A percentile compares a stretch with the other conserved stretches of the same genome.
phyloP scores from a whole-genome alignment of 30 jellyfish, hydroid and myxozoan species.

The Pelagia noctiluca region DNA sequence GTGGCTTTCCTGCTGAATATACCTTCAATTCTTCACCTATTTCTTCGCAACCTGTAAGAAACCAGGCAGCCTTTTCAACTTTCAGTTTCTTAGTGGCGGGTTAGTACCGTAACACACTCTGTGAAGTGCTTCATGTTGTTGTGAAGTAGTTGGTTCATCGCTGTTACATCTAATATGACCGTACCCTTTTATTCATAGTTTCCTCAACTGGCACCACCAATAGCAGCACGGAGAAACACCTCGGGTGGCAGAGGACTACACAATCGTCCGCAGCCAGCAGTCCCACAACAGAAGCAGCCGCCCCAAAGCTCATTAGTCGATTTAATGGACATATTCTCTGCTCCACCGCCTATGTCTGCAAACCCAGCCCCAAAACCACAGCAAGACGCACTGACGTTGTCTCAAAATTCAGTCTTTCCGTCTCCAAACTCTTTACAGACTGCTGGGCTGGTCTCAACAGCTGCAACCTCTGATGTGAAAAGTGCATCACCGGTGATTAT shows the following conservation, averaged over 20 bases:
- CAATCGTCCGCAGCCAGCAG: slow-evolving; percentile 58
- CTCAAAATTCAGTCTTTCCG: neutral
- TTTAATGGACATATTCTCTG: slow-evolving; percentile 75
- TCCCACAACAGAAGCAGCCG: slow-evolving; percentile 41
- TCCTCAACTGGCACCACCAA: slow-evolving; percentile 75
- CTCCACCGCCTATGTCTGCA: slow-evolving; percentile 19
- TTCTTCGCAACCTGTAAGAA: too few relatives aligned
- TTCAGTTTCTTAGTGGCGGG: too few relatives aligned
- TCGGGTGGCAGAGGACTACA: slow-evolving; percentile 43
- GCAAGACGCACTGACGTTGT: neutral
- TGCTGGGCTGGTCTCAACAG: slow-evolving; percentile 35
- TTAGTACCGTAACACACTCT: too few relatives aligned
- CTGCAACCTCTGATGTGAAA: neutral
- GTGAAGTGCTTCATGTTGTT: too few relatives aligned
- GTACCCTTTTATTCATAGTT: slow-evolving; percentile 18
- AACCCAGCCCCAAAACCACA: neutral
- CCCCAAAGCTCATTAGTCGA: slow-evolving; percentile 82
- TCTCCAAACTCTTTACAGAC: neutral
- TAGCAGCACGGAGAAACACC: slow-evolving; percentile 55
- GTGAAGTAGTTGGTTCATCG: too few relatives aligned
- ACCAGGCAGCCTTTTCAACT: too few relatives aligned
- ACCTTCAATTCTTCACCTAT: too few relatives aligned
- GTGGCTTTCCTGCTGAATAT: too few relatives aligned
- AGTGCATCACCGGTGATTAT: too few relatives aligned
- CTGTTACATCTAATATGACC: too few relatives aligned